These are phyloP conservation scores for Nyctibius grandis DNA, from an alignment of 2,797 vertebrate genomes.

Conservation along the genomic window DNA sequence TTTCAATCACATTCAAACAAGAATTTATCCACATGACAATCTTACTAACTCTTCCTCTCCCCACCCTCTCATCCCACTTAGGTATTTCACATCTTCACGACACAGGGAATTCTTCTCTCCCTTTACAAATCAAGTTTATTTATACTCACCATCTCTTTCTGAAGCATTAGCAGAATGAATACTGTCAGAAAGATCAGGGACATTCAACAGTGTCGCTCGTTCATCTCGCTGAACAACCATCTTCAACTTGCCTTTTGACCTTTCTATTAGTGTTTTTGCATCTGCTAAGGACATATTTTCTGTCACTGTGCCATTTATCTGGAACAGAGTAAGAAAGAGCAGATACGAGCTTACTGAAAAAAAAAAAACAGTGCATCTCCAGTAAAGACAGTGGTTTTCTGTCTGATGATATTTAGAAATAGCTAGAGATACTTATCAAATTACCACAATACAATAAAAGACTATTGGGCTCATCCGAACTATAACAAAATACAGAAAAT, in stretches of 20 bases:
- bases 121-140: background rate
- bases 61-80: background rate
- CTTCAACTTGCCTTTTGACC: conserved; percentile 99
- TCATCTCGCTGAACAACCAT: conserved; percentile 99
- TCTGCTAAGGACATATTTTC: conserved; percentile 99
- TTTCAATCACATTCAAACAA: background rate
- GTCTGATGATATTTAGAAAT: background rate
- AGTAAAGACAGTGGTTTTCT: background rate
- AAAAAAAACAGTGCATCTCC: background rate
- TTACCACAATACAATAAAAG: background rate
- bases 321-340: conserved; percentile 43
- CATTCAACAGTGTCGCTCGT: conserved; percentile 91
- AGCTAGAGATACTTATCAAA: background rate
- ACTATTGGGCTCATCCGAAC: background rate
- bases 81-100: background rate
- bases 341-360: background rate
- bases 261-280: conserved; percentile 97
- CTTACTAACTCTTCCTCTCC: background rate
- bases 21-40: background rate
- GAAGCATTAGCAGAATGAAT: conserved; percentile 97
- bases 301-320: conserved; percentile 99
- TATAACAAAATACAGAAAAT: background rate
- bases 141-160: conserved; percentile 91
- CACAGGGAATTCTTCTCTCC: background rate
- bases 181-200: conserved; percentile 98